Conservation (phyloP, 1,140 invertebrate species). For the Oppia nitens region DNA sequence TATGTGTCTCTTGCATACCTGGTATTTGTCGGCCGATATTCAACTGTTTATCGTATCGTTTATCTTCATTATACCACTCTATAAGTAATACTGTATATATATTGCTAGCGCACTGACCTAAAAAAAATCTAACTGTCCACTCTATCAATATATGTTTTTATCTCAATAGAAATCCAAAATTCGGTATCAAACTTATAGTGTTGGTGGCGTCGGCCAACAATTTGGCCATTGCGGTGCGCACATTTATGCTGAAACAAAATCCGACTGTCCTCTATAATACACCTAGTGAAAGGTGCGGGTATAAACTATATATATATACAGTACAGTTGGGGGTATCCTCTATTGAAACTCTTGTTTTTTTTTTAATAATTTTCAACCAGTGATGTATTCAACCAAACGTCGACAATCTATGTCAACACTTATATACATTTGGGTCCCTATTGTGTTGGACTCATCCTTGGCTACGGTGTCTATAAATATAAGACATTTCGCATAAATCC, state of each 20-base stretch:
- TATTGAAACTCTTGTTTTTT: neutral
- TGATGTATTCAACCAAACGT: neutral
- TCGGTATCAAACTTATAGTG: neutral
- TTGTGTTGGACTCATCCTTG: slow-evolving; percentile 15
- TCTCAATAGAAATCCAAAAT: neutral
- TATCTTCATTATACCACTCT: slow-evolving; percentile 15
- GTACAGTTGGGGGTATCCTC: neutral
- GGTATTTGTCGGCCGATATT: slow-evolving; percentile 21
- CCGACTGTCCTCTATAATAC: slow-evolving; percentile 16
- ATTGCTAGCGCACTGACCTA: neutral
- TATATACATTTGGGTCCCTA: slow-evolving; percentile 20
- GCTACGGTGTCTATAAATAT: slow-evolving; percentile 15
- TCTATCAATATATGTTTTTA: neutral
- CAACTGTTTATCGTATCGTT: slow-evolving; percentile 19
- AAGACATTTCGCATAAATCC: slow-evolving; percentile 5
- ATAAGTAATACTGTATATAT: slow-evolving; percentile 14
- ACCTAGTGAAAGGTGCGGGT: slow-evolving; percentile 5
- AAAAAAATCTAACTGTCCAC: neutral
- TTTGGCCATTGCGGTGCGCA: neutral
- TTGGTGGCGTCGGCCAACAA: neutral
- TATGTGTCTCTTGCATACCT: slow-evolving; percentile 20
- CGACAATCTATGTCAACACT: slow-evolving; percentile 16
- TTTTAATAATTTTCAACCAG: neutral
- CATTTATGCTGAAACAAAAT: neutral
- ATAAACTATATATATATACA: too few relatives aligned